phyloP scores from a whole-genome alignment of 2,888 invertebrate species.

The Apodemia duryi region DNA sequence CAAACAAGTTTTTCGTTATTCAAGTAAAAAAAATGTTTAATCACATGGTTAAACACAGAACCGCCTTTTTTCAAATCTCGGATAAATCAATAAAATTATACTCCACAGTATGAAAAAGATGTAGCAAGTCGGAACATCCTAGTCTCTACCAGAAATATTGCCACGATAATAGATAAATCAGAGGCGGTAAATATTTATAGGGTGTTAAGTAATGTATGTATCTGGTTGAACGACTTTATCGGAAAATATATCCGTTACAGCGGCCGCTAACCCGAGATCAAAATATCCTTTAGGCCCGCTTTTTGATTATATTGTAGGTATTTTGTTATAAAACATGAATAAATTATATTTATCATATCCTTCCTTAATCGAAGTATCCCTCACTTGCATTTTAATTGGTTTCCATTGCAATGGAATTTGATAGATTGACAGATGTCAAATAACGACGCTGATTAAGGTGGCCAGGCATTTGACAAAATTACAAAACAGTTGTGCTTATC shows the following conservation, averaged over 20 bases:
- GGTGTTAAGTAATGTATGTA: constrained; percentile 45
- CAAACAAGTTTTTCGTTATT: too few species aligned
- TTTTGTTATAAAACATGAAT: too few species aligned
- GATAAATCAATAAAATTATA: neutral
- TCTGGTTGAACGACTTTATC: constrained; percentile 34
- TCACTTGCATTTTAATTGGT: too few species aligned
- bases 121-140: constrained; percentile 8
- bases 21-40: neutral
- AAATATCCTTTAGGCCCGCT: neutral
- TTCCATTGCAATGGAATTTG: too few species aligned
- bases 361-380: too few species aligned
- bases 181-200: constrained; percentile 26
- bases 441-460: too few species aligned
- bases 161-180: constrained; percentile 17
- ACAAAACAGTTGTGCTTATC: too few species aligned
- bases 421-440: too few species aligned
- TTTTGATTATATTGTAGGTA: too few species aligned
- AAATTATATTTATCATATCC: too few species aligned
- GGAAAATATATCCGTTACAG: constrained; percentile 4
- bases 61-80: neutral
- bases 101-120: neutral
- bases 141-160: constrained; percentile 9
- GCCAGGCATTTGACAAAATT: too few species aligned
- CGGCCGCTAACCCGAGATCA: constrained; percentile 4
- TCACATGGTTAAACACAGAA: neutral